Evolutionary conservation across 2,113 vertebrate species (phyloP), one percentile per base, ranked within the genome.

Genomic region (Regulus satrapa): DNA sequence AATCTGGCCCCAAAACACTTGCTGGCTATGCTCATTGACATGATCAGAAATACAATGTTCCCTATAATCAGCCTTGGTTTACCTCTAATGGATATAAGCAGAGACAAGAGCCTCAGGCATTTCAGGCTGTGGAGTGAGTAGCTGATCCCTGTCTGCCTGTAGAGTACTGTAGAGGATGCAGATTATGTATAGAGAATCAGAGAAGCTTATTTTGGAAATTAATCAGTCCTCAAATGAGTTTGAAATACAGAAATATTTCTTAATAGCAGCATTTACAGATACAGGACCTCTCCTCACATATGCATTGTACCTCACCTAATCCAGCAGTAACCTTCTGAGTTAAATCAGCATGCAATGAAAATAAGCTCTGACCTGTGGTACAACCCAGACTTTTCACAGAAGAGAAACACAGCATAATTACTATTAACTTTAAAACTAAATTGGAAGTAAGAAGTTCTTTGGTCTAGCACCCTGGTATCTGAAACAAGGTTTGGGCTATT

Each of bases 1-100:
- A 91, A 93, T 94, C 92, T 88, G 71, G 74, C 92, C 78, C 71
- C 79, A 93, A 88, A 96, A 95, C 85, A 80, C 93, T 95, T 88
- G 62, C 92, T 92, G 80, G 89, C 75, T 89, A 62, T 89, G 71
- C 67, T 95, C 78, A 74, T 76, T 92, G 94, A 88, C 92, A 69
- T 94, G 93, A 96, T 97, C 96, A 96, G 92, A 89, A 96, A 71
- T 89, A 96, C 89, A 82, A 85, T 83, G 95, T 74, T 95, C 77
- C 71, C 67, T 88, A 5, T 93, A 95, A 97, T 95, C 93, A 97
- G 74, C 86, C 81, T 84, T 89, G 74, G 80, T 95, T 96, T 96
- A 94, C 91, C 87, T 95, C 94, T 96, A 95, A 96, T 91, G 93
- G 89, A 89, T 96, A 96, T 95, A 89, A 95, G 92, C 81, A 94